phyloP scores from a whole-genome alignment of 2,888 invertebrate species.

The Amblyjoppa proteus region DNA sequence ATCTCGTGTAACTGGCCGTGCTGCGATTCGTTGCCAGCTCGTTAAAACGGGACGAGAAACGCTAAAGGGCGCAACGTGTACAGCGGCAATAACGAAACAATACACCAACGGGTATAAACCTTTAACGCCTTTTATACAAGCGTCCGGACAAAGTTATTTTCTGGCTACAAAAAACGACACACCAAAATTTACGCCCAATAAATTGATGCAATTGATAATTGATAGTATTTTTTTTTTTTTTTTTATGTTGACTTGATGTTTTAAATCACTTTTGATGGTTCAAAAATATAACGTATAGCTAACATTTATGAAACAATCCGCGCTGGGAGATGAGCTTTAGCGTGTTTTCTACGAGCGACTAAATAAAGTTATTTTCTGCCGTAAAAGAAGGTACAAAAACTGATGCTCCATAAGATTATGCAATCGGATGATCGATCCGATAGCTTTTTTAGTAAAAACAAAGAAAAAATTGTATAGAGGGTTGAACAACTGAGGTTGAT shows the following conservation, averaged over 20 bases:
- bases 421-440: too few species aligned
- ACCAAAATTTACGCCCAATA: not conserved
- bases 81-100: not conserved
- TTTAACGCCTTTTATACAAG: not conserved
- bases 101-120: not conserved
- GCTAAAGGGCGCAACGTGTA: not conserved
- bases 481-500: too few species aligned
- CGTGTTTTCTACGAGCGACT: too few species aligned
- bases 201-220: not conserved
- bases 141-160: not conserved
- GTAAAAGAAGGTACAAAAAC: too few species aligned
- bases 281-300: too few species aligned
- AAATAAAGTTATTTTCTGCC: too few species aligned
- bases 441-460: too few species aligned
- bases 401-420: too few species aligned
- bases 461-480: too few species aligned
- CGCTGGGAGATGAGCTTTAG: too few species aligned
- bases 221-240: not conserved
- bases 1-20: not conserved
- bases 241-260: not conserved
- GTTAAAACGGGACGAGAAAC: constrained; percentile 1
- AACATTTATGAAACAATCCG: too few species aligned
- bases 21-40: constrained; percentile 1
- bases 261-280: too few species aligned
- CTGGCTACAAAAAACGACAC: not conserved